Base-by-base conservation (phyloP, 2,797 vertebrate species). In the Molossus molossus region DNA sequence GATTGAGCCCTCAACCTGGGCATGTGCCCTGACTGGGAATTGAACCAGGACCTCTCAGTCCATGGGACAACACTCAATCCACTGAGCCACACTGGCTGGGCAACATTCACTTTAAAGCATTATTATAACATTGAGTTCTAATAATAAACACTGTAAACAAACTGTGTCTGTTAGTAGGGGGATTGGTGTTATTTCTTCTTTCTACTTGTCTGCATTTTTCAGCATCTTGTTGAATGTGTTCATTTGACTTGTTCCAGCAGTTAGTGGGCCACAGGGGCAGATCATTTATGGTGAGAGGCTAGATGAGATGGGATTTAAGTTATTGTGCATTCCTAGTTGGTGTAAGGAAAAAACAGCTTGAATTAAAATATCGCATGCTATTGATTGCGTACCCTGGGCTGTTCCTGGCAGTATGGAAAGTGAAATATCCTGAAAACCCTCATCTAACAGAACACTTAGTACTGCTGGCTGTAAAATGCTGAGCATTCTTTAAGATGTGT, bases 41-140 rank as follows among this genome's bases (percentile, higher is more conserved):
- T 45, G 40, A 45, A 6, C 40, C 40, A 6, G 40, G 6, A 45
- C 40, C 40, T 45, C 40, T 45, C 40, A 45, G 40, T 45, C 40
- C 40, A 45, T 45, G 40, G 40, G 40, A 45, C 40, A 6, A 45
- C 6, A 6, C 40, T 45, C 40, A 45, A 45, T 45, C 40, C 40
- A 45, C 40, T 45, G 40, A 45, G 40, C 40, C 40, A 45, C 40
- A 45, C 40, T 6, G 40, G 40, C 40, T 6, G 5, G 40, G 40
- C 40, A 45, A 45, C 40, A 25, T 40, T 83, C 17, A 40, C 67
- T 80, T 89, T 40, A 87, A 55, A 84, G 15, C 60, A 25, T 90
- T 90, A 50, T 80, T 93, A 40, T 79, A 87, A 50, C 64, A 76
- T 88, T 33, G 73, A 80, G 48, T 73, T 88, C 7, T 79, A 75